Evolutionary conservation across 1,140 invertebrate species (phyloP).

Genomic region (Heterodera schachtii): DNA sequence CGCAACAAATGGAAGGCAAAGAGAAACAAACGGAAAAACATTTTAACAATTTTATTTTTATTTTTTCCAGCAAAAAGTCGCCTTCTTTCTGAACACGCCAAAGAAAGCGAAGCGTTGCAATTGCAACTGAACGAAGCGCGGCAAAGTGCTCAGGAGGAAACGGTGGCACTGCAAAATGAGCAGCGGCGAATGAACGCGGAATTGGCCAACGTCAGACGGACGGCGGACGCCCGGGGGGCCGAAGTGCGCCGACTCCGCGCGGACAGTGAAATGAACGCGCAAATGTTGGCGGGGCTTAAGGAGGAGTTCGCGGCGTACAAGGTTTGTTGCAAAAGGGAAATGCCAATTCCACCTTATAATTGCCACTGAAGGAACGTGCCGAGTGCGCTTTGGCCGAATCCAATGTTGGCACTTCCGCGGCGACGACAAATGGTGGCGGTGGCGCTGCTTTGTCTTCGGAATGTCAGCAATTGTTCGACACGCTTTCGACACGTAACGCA

Average conservation of each 20-base stretch:
- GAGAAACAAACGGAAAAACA: background rate
- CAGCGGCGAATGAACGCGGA: conserved; percentile 14
- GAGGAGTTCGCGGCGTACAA: conserved; percentile 27
- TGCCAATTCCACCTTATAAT: background rate
- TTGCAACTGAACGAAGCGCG: conserved; percentile 18
- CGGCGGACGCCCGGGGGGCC: background rate
- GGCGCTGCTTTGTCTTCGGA: background rate
- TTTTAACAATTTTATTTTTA: background rate
- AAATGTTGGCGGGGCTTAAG: background rate
- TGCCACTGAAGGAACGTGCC: background rate
- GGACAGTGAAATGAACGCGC: conserved; percentile 12
- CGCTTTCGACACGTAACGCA: conserved; percentile 4
- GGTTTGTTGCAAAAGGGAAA: background rate
- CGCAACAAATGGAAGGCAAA: background rate
- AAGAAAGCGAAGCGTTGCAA: conserved; percentile 14
- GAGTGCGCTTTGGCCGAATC: conserved; percentile 10
- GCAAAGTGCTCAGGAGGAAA: conserved; percentile 16
- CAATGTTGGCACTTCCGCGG: background rate
- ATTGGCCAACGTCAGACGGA: background rate
- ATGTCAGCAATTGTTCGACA: conserved; percentile 26
- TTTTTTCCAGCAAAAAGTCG: background rate
- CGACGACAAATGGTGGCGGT: background rate
- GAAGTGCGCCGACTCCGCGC: conserved; percentile 14
- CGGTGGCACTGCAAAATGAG: background rate
- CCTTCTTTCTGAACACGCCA: conserved; percentile 16